These are phyloP conservation scores for Geococcyx californianus DNA, from an alignment of 2,113 vertebrate species.

Conservation along the genomic window DNA sequence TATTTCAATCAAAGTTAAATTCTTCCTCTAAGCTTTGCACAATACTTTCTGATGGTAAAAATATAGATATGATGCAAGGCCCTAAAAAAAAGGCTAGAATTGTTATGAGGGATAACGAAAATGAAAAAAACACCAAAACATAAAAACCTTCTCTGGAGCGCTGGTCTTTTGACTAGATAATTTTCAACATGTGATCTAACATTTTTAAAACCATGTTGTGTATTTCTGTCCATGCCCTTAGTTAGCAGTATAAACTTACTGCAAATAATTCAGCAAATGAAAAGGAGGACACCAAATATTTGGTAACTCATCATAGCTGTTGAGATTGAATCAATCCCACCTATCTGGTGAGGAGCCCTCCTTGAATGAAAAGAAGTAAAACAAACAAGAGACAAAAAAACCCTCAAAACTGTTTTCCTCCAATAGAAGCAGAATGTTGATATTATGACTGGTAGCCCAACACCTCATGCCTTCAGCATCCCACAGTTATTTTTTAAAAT, in stretches of 20 bases:
- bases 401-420: neutral
- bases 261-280: neutral
- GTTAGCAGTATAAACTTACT: neutral
- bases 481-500: neutral
- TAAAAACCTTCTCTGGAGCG: neutral
- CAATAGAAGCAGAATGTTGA: neutral
- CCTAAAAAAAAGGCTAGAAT: neutral
- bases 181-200: neutral
- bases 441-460: neutral
- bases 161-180: neutral
- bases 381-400: neutral
- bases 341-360: neutral
- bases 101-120: neutral
- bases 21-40: neutral
- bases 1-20: neutral
- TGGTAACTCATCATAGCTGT: neutral
- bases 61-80: neutral
- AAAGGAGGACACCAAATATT: neutral
- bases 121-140: neutral
- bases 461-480: neutral
- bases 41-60: neutral
- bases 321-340: neutral
- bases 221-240: neutral
- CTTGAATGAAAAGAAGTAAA: rapidly evolving
- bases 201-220: neutral